phyloP scores from a whole-genome alignment of 2,888 invertebrate genomes.

The Sympetrum striolatum region DNA sequence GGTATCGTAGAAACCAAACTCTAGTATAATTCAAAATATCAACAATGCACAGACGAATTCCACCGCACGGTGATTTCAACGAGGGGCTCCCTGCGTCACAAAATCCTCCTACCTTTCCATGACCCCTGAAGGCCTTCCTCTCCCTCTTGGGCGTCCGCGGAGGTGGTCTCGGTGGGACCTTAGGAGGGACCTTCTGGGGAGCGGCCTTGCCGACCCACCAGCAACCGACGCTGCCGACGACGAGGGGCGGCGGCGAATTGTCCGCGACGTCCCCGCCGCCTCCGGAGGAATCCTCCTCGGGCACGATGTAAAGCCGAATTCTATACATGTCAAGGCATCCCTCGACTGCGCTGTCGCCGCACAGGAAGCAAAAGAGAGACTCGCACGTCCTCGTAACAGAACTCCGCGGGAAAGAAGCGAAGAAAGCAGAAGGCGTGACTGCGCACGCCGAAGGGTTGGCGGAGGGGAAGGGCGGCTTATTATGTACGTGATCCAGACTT shows the following conservation, averaged over 20 bases:
- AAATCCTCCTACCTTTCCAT: neutral
- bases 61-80: no score
- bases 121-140: constrained; percentile 12
- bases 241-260: neutral
- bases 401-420: neutral
- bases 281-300: constrained; percentile 2
- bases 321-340: constrained; percentile 8
- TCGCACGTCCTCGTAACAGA: neutral
- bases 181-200: neutral
- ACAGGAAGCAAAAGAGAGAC: neutral
- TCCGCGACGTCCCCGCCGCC: neutral
- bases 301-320: constrained; percentile 4
- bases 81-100: neutral
- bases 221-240: constrained; percentile 30
- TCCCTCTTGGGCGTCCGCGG: constrained; percentile 36
- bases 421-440: neutral
- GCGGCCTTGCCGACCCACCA: neutral
- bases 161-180: neutral
- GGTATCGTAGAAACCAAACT: no score
- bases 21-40: no score
- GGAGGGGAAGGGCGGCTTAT: neutral
- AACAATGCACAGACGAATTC: no score
- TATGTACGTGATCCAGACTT: neutral
- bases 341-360: no score
- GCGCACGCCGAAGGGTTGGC: neutral